Evolutionary conservation across 1,140 invertebrate species (phyloP), one percentile per base, ranked within the genome.

Genomic region (Epicauta chinensis): DNA sequence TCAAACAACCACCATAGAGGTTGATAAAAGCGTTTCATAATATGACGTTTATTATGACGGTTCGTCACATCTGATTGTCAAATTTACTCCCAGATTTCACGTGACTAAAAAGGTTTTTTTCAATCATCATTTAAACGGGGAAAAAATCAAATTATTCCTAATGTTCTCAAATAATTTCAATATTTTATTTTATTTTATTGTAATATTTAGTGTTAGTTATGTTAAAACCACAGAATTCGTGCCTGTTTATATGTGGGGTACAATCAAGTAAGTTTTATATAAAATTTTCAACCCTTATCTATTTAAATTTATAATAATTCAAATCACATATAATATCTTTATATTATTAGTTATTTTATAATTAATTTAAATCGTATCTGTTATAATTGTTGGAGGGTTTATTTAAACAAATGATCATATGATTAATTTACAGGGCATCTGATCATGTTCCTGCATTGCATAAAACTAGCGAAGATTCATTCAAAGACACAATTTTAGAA

Each of bases 161-260:
- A 37, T 16, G 17, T 37, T 44, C 15, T 29, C 29, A 17, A 13
- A 17, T 23, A 15, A 37, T 13, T 13, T 14, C 29, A 36, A 23
- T 17, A 29, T 47, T 36, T 47, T 47, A 11, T 12, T 51, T 49
- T 17, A 17, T 41, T 2, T 34, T 45, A 37, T 36, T 41, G 36
- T 40, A 45, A 29, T 55, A 41, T 13, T 46, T 35, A 37, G 12
- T 13, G 13, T 39, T 14, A 34, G 54, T 44, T 44, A 16, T 49
- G 36, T 58, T 46, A 30, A 40, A 31, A 52, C 44, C 48, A 41
- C 61, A 32, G 66, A 70, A 64, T 65, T 60, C 59, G 62, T 70
- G 16, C 67, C 68, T 39, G 65, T 67, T 43, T 70, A 55, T 61
- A 67, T 68, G 51, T 69, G 67, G 67, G 62, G 58, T 48, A 64